These are phyloP conservation scores for Leptinotarsa undecemlineata DNA, from an alignment of 1,140 invertebrate genomes.

Conservation along the genomic window DNA sequence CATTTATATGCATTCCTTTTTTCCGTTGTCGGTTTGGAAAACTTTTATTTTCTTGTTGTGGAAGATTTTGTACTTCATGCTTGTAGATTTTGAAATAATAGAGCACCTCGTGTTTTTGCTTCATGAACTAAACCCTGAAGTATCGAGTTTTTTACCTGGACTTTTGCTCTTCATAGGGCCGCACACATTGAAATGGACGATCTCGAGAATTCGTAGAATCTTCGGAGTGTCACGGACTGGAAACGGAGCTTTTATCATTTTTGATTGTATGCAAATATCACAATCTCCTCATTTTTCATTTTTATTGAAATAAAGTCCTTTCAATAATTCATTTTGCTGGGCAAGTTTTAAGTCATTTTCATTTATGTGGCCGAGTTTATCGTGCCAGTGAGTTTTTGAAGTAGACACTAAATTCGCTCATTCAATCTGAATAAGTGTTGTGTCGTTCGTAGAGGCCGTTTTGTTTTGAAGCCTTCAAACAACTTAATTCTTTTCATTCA, in stretches of 20 bases:
- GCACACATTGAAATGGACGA: slow-evolving; percentile 33
- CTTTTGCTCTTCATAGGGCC: slow-evolving; percentile 30
- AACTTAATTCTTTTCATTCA: slow-evolving; percentile 31
- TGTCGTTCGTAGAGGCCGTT: not conserved
- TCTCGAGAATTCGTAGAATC: slow-evolving; percentile 14
- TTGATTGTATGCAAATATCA: slow-evolving; percentile 48
- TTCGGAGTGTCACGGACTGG: slow-evolving; percentile 34
- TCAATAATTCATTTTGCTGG: not conserved
- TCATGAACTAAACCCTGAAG: no score
- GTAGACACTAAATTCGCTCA: no score
- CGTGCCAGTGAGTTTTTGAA: slow-evolving; percentile 29
- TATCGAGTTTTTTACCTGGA: slow-evolving; percentile 31
- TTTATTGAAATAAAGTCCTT: slow-evolving; percentile 30
- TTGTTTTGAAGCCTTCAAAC: slow-evolving; percentile 22
- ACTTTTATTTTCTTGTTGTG: slow-evolving; percentile 43
- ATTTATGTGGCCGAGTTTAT: slow-evolving; percentile 44
- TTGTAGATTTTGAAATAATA: slow-evolving; percentile 48
- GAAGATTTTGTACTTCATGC: slow-evolving; percentile 47
- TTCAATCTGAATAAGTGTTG: no score
- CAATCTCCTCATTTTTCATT: slow-evolving; percentile 34
- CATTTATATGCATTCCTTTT: slow-evolving; percentile 45
- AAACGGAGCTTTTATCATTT: slow-evolving; percentile 36
- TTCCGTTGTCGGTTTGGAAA: slow-evolving; percentile 51
- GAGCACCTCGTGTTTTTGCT: no score
- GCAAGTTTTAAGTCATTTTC: not conserved